These are phyloP conservation scores for Macroramphosus scolopax DNA, from an alignment of 2,797 vertebrate species.

Conservation along the genomic window DNA sequence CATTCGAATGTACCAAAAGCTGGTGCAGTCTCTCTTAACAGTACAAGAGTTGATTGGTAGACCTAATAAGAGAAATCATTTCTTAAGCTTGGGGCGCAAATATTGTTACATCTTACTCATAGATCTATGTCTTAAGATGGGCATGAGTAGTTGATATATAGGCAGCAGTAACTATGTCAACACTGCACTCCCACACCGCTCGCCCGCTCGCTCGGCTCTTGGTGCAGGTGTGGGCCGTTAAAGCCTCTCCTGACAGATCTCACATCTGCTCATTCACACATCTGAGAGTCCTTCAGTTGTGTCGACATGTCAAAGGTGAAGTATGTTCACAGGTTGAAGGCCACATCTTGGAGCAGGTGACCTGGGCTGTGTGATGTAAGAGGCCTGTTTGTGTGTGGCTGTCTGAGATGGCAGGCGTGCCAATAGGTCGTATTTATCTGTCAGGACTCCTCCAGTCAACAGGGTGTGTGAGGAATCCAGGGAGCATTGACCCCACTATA, in stretches of 20 bases:
- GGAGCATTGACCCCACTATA: constrained; percentile 43
- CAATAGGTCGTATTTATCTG: constrained; percentile 54
- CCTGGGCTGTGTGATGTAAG: constrained; percentile 26
- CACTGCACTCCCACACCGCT: constrained; percentile 19
- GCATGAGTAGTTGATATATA: constrained; percentile 30
- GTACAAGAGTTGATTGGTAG: too few species aligned
- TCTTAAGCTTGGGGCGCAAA: not conserved
- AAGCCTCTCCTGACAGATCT: constrained; percentile 44
- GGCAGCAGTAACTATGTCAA: constrained; percentile 36
- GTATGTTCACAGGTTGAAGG: constrained; percentile 42
- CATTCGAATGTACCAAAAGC: not conserved
- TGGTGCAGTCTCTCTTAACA: constrained; percentile 3
- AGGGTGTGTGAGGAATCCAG: constrained; percentile 44
- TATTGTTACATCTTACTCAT: constrained; percentile 26
- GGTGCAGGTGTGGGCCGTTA: constrained; percentile 39
- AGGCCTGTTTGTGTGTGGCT: constrained; percentile 15
- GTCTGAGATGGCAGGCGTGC: constrained; percentile 46
- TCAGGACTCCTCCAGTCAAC: constrained; percentile 58
- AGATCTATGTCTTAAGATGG: constrained; percentile 28
- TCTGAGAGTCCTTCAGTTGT: constrained; percentile 25
- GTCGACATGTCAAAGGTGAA: not conserved
- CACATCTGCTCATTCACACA: constrained; percentile 50
- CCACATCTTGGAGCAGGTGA: constrained; percentile 56
- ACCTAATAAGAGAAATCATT: too few species aligned
- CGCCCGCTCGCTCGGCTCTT: constrained; percentile 42